Conservation (phyloP, 2,113 vertebrate species). For the Manacus vitellinus region DNA sequence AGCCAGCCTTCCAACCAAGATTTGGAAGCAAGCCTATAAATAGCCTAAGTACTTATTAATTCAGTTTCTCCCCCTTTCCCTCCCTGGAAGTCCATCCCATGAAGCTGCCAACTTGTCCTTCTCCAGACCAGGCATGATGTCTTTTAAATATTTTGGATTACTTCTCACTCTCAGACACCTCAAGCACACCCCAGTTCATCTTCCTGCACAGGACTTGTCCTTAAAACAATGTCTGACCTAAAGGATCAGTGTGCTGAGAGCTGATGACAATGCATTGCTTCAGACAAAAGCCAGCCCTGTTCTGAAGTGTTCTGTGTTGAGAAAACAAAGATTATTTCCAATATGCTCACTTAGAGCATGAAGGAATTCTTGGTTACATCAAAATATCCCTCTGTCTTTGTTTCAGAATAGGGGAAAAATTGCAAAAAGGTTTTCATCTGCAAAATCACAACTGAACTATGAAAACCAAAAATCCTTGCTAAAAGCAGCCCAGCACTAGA, state of each 20-base stretch:
- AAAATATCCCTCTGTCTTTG: neutral
- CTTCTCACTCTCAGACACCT: neutral
- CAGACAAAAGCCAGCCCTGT: neutral
- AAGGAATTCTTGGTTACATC: neutral
- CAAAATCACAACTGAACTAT: neutral
- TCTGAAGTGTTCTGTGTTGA: neutral
- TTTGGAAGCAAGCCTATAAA: neutral
- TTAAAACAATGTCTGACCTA: neutral
- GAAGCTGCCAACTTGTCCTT: neutral
- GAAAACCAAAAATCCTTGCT: neutral
- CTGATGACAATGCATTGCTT: neutral
- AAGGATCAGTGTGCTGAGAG: neutral
- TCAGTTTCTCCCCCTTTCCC: neutral
- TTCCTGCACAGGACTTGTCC: neutral
- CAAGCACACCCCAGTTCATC: neutral
- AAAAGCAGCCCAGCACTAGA: neutral
- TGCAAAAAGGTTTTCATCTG: neutral
- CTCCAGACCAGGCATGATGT: neutral
- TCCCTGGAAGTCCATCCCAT: neutral
- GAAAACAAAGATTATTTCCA: neutral
- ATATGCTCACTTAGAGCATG: neutral
- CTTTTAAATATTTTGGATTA: neutral
- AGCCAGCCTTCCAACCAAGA: neutral
- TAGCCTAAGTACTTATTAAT: neutral
- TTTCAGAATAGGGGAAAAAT: neutral